Percentiles rank a stretch among this genome's conserved stretches.
phyloP scores from a whole-genome alignment of 2,113 vertebrate species.

The Psephotus haematonotus region DNA sequence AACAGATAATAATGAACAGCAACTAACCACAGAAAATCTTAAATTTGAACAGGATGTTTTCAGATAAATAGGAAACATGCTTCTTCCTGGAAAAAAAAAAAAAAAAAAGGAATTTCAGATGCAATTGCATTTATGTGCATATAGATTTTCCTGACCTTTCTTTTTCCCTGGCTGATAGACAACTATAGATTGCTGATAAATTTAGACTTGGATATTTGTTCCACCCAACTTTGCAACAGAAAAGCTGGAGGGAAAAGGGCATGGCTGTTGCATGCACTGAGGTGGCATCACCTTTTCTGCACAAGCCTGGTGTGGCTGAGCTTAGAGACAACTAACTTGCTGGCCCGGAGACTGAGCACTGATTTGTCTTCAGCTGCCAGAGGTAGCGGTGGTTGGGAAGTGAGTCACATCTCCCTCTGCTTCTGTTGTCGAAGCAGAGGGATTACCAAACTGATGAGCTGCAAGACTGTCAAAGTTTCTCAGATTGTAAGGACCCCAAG shows the following conservation, averaged over 20 bases:
- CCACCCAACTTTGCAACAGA: background rate
- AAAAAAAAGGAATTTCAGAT: background rate
- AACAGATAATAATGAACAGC: slow-evolving; percentile 20
- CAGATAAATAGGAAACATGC: slow-evolving; percentile 48
- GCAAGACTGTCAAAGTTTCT: background rate
- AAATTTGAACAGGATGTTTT: slow-evolving; percentile 48
- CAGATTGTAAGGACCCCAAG: background rate
- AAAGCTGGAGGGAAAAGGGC: background rate
- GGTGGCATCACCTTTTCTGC: background rate
- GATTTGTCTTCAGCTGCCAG: background rate
- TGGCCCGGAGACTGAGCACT: background rate
- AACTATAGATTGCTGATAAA: background rate
- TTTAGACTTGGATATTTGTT: background rate
- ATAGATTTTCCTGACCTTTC: background rate
- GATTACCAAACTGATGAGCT: slow-evolving; percentile 15
- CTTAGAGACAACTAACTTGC: background rate
- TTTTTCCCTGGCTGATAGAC: background rate
- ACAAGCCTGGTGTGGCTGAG: background rate
- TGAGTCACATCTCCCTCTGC: slow-evolving; percentile 22
- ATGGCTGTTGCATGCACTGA: background rate
- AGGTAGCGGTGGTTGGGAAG: background rate
- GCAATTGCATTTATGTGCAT: background rate
- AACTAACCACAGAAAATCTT: slow-evolving; percentile 12
- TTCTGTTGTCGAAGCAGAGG: background rate
- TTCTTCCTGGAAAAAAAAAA: background rate